Percentiles rank a stretch among this genome's conserved stretches.
Conservation (phyloP, 2,888 invertebrate species). For the Tiliacea citrago region DNA sequence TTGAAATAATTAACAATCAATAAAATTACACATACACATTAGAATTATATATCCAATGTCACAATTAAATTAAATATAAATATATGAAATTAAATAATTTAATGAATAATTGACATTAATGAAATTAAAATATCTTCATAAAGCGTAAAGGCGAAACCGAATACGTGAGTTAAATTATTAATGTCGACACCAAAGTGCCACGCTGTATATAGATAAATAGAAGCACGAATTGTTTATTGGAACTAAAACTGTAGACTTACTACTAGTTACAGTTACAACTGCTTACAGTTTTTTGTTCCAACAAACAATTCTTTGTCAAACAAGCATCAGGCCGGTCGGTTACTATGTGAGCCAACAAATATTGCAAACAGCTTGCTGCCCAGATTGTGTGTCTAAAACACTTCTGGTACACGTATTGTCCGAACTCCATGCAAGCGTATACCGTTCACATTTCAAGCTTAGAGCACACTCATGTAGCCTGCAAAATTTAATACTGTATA, state of each 20-base stretch:
- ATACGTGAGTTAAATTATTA: too few species aligned
- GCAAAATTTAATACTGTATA: slow-evolving; percentile 72
- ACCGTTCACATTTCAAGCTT: slow-evolving; percentile 57
- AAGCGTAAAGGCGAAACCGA: too few species aligned
- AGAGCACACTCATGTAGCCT: slow-evolving; percentile 58
- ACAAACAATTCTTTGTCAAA: slow-evolving; percentile 24
- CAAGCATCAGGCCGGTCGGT: neutral
- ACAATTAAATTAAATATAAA: too few species aligned
- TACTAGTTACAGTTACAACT: too few species aligned
- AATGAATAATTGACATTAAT: too few species aligned
- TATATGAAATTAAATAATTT: too few species aligned
- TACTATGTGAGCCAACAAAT: slow-evolving; percentile 45
- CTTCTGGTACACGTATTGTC: slow-evolving; percentile 58
- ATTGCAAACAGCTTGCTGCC: slow-evolving; percentile 43
- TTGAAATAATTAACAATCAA: too few species aligned
- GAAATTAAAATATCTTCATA: too few species aligned
- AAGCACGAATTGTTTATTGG: neutral
- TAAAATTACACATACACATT: too few species aligned
- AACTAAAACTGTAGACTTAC: too few species aligned
- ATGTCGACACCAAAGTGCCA: too few species aligned
- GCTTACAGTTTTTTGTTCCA: neutral
- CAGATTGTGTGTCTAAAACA: slow-evolving; percentile 50
- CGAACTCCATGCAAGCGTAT: slow-evolving; percentile 42
- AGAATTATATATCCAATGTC: too few species aligned
- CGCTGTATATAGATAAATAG: neutral